Evolutionary conservation across 2,888 invertebrate species (phyloP), one percentile per base, ranked within the genome.

Genomic region (Drosophila hamatofila): DNA sequence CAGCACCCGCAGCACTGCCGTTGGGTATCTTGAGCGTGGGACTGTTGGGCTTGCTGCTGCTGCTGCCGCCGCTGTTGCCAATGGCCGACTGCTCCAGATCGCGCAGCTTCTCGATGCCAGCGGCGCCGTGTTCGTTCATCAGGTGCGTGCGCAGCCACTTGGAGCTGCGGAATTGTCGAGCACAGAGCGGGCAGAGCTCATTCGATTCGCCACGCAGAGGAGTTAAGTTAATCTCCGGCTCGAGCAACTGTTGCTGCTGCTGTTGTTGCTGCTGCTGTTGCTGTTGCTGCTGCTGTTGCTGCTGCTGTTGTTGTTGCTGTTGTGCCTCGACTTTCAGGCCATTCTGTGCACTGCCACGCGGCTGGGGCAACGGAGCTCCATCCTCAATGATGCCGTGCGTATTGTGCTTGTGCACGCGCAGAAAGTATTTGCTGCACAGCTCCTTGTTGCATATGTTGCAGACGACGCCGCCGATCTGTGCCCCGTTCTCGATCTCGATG

Each of bases 371-470:
- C 0, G 95, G 95, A 4, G 95, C 94, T 0, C 96, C 96, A 64
- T 97, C 97, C 75, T 98, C 97, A 16, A 97, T 96, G 70, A 99
- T 98, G 21, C 99, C 99, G 92, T 99, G 99, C 37, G 98, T 98
- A 93, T 99, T 99, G 91, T 98, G 98, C 92, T 99, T 99, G 94
- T 99, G 99, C 25, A 98, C 98, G 75, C 98, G 96, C 68, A 99
- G 94, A 92, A 99, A 99, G 92, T 99, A 98, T 92, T 99, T 99
- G 93, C 98, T 98, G 94, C 99, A 99, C 61, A 99, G 94, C 93
- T 99, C 98, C 93, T 98, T 98, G 94, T 98, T 98, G 93, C 99
- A 99, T 80, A 99, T 97, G 93, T 98, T 98, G 93, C 98, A 98
- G 52, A 98, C 97, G 9, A 98, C 98, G 25, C 98, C 98, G 8